phyloP scores from a whole-genome alignment of 2,113 vertebrate species.

The Pedionomus torquatus region DNA sequence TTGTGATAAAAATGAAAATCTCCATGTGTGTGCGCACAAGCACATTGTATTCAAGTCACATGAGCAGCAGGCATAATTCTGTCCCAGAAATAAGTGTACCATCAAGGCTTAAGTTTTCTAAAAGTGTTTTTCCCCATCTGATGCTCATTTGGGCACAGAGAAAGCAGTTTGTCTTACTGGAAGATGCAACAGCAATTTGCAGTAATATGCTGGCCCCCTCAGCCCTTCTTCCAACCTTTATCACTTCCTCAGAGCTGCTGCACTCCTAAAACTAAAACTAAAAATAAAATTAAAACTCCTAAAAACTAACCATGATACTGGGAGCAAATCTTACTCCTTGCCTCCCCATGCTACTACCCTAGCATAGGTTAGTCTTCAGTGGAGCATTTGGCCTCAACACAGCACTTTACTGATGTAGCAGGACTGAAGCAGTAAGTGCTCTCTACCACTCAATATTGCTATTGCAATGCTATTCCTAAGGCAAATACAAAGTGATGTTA shows the following conservation, averaged over 20 bases:
- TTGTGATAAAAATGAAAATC: constrained; percentile 10
- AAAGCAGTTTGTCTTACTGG: not conserved
- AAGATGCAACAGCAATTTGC: not conserved
- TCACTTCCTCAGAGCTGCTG: not conserved
- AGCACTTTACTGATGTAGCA: not conserved
- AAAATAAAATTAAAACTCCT: too few relatives aligned
- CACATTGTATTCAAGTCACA: not conserved
- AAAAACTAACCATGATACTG: not conserved
- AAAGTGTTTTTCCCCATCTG: not conserved
- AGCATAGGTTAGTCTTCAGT: accelerated
- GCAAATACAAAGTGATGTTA: not conserved
- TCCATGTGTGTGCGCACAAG: accelerated
- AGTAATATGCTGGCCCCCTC: not conserved
- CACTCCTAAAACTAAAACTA: too few relatives aligned
- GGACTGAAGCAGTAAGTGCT: not conserved
- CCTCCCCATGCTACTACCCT: not conserved
- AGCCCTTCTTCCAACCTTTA: accelerated
- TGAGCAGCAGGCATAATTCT: not conserved
- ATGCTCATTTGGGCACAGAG: not conserved
- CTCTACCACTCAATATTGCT: too few relatives aligned
- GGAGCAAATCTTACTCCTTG: not conserved
- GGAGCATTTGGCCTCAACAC: not conserved
- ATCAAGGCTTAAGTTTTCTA: not conserved
- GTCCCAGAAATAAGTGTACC: not conserved
- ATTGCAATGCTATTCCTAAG: not conserved